Conservation (phyloP, 1,140 invertebrate genomes). For the Heliconius himera region DNA sequence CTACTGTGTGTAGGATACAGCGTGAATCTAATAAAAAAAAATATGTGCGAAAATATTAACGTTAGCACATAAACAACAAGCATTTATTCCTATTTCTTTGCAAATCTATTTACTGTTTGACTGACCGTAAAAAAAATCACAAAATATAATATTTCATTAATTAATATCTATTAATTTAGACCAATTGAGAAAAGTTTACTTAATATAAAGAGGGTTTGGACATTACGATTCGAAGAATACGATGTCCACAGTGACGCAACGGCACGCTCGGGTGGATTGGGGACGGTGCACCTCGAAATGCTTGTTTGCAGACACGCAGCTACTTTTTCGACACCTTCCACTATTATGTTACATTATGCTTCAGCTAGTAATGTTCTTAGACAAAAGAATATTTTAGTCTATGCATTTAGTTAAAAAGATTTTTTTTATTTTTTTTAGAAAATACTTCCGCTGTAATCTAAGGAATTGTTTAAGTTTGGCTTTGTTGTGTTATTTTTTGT, state of each 20-base stretch:
- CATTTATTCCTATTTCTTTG: not conserved
- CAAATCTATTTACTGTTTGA: not conserved
- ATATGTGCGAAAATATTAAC: not conserved
- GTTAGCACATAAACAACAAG: not conserved
- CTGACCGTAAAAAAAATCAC: not conserved
- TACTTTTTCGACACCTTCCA: constrained; percentile 35
- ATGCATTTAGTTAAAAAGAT: not conserved
- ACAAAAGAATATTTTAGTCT: not conserved
- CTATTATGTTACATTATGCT: constrained; percentile 20
- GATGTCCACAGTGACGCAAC: constrained; percentile 51
- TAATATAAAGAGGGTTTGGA: constrained; percentile 9
- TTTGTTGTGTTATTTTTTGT: not conserved
- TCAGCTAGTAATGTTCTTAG: not conserved
- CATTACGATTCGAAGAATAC: constrained; percentile 44
- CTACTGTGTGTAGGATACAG: too few species aligned
- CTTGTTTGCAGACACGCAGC: constrained; percentile 37
- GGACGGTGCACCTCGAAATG: constrained; percentile 42
- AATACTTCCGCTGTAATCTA: not conserved
- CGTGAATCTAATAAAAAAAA: too few species aligned
- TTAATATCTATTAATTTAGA: not conserved
- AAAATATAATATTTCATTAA: not conserved
- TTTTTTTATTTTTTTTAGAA: not conserved
- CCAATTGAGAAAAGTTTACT: constrained; percentile 19
- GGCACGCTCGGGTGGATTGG: constrained; percentile 52
- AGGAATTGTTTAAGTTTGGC: not conserved